Evolutionary conservation across 1,140 invertebrate genomes (phyloP).

Genomic region (Drosophila tani): DNA sequence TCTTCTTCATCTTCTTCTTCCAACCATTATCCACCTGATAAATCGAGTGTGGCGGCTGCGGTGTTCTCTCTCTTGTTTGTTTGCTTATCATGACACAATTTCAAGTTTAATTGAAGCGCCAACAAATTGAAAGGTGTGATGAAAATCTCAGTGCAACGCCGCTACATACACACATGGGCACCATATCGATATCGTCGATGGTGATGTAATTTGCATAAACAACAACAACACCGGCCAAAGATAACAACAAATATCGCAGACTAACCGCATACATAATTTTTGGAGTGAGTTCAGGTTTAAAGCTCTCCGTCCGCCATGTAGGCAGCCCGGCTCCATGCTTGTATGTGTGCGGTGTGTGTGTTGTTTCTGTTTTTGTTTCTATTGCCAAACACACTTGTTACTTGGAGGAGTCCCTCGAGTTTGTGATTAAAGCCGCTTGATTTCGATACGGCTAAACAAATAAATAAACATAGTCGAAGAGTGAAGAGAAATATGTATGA

Average conservation of each 20-base stretch:
- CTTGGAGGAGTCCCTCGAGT: conserved; percentile 27
- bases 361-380: conserved; percentile 17
- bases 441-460: conserved; percentile 23
- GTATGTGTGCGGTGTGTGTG: neutral
- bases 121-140: conserved; percentile 63
- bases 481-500: neutral
- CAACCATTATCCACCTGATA: conserved; percentile 19
- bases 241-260: conserved; percentile 49
- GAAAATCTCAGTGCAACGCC: conserved; percentile 36
- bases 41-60: conserved; percentile 12
- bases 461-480: conserved; percentile 20
- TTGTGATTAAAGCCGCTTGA: conserved; percentile 42
- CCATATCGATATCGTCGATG: conserved; percentile 40
- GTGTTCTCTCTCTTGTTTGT: conserved; percentile 50
- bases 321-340: conserved; percentile 13
- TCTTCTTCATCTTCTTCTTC: neutral
- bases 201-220: conserved; percentile 80
- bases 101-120: conserved; percentile 69
- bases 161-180: conserved; percentile 1
- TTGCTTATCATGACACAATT: conserved; percentile 62
- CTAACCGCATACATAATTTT: conserved; percentile 67
- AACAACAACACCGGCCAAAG: conserved; percentile 37
- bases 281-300: conserved; percentile 74
- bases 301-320: conserved; percentile 34
- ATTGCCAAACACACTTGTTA: conserved; percentile 34